These are phyloP conservation scores for Hyles lineata DNA, from an alignment of 2,888 invertebrate genomes.

Conservation along the genomic window DNA sequence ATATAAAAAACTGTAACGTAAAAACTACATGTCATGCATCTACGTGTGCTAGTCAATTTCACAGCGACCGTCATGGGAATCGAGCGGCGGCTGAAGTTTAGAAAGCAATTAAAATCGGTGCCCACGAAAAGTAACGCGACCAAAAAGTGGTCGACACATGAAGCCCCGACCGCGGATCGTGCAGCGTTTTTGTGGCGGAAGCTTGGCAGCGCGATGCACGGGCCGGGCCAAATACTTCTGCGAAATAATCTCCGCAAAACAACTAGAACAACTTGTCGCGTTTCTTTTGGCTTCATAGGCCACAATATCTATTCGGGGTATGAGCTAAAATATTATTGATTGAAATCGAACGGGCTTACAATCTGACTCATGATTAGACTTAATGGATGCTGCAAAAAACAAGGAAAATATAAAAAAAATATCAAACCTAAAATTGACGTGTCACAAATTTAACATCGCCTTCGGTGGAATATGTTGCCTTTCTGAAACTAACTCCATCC, in stretches of 20 bases:
- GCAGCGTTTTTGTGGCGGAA: slow-evolving; percentile 52
- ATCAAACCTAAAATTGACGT: too few relatives aligned
- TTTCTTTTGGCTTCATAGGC: slow-evolving; percentile 33
- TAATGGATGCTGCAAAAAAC: too few relatives aligned
- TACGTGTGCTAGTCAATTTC: slow-evolving; percentile 83
- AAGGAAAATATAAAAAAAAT: too few relatives aligned
- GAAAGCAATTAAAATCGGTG: slow-evolving; percentile 83
- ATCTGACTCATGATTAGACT: too few relatives aligned
- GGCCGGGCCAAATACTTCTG: slow-evolving; percentile 50
- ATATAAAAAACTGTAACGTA: slow-evolving; percentile 71
- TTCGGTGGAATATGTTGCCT: too few relatives aligned
- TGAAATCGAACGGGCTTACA: not conserved
- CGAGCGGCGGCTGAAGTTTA: slow-evolving; percentile 79
- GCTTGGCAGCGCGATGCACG: slow-evolving; percentile 45
- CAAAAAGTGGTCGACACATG: slow-evolving; percentile 74
- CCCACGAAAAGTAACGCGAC: slow-evolving; percentile 64
- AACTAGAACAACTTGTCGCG: slow-evolving; percentile 42
- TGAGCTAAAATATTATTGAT: slow-evolving; percentile 37
- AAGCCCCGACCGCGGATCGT: slow-evolving; percentile 62
- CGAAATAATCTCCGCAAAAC: slow-evolving; percentile 59
- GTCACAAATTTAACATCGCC: too few relatives aligned
- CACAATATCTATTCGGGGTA: slow-evolving; percentile 36
- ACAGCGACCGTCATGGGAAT: slow-evolving; percentile 83
- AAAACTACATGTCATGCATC: slow-evolving; percentile 85
- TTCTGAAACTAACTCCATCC: too few relatives aligned